phyloP scores from a whole-genome alignment of 2,113 vertebrate species.

The Leucopsar rothschildi region DNA sequence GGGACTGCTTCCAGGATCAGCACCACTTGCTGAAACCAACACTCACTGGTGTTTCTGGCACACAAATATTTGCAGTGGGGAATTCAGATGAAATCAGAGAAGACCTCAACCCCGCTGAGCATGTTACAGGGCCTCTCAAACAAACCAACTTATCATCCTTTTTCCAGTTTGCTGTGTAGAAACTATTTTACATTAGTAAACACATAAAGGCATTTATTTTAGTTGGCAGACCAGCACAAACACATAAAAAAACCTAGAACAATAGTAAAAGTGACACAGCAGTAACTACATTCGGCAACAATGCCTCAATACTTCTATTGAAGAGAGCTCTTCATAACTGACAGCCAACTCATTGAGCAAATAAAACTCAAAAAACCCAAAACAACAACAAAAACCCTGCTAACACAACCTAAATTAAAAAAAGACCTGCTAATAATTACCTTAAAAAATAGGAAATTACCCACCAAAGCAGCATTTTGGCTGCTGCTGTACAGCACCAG shows the following conservation, averaged over 20 bases:
- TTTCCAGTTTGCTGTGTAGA: not conserved
- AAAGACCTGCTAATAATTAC: not conserved
- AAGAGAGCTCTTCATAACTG: not conserved
- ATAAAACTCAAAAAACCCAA: not conserved
- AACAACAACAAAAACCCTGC: fast-evolving
- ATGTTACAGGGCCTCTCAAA: not conserved
- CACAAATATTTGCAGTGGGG: not conserved
- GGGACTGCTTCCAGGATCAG: not conserved
- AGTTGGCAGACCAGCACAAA: not conserved
- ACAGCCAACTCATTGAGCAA: not conserved
- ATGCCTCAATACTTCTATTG: not conserved
- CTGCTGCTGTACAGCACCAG: not conserved
- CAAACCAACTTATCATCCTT: fast-evolving
- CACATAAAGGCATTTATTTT: not conserved
- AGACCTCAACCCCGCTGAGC: not conserved
- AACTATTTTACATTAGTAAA: not conserved
- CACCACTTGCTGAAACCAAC: not conserved
- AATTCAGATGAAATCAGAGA: not conserved
- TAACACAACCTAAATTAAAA: not conserved
- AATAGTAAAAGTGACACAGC: not conserved
- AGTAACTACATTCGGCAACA: not conserved
- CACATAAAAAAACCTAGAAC: not conserved
- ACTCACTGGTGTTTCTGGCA: not conserved
- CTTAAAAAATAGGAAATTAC: not conserved
- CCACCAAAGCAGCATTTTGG: not conserved